Percentiles rank a stretch among this genome's conserved stretches.
Evolutionary conservation across 2,113 vertebrate species (phyloP).

Genomic region (Monopterus albus): DNA sequence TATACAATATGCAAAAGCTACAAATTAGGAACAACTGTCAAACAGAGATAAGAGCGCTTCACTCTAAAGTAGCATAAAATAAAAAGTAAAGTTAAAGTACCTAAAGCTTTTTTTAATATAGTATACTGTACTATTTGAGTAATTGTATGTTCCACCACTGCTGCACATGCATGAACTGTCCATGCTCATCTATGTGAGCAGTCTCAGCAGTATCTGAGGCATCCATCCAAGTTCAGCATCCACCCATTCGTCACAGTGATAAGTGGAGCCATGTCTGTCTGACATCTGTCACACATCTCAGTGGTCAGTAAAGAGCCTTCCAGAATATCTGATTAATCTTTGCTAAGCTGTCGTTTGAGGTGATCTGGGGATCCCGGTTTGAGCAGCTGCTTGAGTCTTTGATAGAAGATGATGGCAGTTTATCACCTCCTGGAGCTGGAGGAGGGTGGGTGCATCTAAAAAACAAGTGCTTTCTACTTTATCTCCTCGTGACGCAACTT

Average conservation of each 20-base stretch:
- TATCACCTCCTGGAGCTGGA: slow-evolving; percentile 30
- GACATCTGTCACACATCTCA: slow-evolving; percentile 71
- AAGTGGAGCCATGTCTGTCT: slow-evolving; percentile 74
- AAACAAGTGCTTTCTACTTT: neutral
- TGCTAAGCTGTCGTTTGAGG: slow-evolving; percentile 71
- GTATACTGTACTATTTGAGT: no score
- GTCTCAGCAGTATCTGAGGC: slow-evolving; percentile 32
- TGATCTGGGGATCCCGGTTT: slow-evolving; percentile 56
- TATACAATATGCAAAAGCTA: no score
- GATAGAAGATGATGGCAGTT: slow-evolving; percentile 66
- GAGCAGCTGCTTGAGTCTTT: slow-evolving; percentile 56
- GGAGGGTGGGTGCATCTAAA: neutral
- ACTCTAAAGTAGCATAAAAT: no score
- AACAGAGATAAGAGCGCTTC: no score
- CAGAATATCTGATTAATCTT: slow-evolving; percentile 74
- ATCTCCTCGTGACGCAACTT: neutral
- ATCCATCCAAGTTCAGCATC: slow-evolving; percentile 54
- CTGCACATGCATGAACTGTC: neutral
- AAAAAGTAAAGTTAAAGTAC: no score
- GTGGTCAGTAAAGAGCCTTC: slow-evolving; percentile 63
- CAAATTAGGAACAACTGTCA: no score
- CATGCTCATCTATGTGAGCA: neutral
- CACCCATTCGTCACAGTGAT: slow-evolving; percentile 66
- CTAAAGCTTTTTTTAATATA: no score
- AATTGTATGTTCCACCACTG: neutral